phyloP scores from a whole-genome alignment of 2,888 invertebrate genomes.

The Lasius platythorax region DNA sequence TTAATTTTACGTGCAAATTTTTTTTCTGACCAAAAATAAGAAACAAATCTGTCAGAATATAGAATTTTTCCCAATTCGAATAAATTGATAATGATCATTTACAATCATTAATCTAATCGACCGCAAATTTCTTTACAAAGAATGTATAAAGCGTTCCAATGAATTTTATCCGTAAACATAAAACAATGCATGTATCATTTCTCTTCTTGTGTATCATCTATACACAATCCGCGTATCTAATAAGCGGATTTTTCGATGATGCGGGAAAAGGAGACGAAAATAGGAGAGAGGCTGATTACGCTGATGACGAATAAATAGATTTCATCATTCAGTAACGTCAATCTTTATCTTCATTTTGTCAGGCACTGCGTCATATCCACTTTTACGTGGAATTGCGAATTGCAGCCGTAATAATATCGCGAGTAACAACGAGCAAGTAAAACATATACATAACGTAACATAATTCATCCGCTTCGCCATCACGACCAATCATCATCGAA shows the following conservation, averaged over 20 bases:
- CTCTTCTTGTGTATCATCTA: background rate
- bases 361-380: conserved; percentile 34
- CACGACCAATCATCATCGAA: conserved; percentile 11
- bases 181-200: conserved; percentile 14
- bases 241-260: background rate
- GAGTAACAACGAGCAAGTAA: conserved; percentile 40
- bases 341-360: conserved; percentile 49
- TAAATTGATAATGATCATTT: background rate
- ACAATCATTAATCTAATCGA: background rate
- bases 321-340: conserved; percentile 45
- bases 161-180: background rate
- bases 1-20: background rate
- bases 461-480: conserved; percentile 39
- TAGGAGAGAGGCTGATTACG: background rate
- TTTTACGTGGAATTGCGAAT: background rate
- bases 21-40: background rate
- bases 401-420: conserved; percentile 33
- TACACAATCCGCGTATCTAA: background rate
- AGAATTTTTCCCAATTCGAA: background rate
- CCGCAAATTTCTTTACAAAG: background rate
- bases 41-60: background rate
- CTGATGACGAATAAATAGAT: conserved; percentile 36
- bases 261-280: conserved; percentile 19
- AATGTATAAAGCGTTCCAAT: background rate
- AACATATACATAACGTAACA: conserved; percentile 33